These are phyloP conservation scores for Erebia epiphron DNA, from an alignment of 2,888 invertebrate species.

Conservation along the genomic window DNA sequence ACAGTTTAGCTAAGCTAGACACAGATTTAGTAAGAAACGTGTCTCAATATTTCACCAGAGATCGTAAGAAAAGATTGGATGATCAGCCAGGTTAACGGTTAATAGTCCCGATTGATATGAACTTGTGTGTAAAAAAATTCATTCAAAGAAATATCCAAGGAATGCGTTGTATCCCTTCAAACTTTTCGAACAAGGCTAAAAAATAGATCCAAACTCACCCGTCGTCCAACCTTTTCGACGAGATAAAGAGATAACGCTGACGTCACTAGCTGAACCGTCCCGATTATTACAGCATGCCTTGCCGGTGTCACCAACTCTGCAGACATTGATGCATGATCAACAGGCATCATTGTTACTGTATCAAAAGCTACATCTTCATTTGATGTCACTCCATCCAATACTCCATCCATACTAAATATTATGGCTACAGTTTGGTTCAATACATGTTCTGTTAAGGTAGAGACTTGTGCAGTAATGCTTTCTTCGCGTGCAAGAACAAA, in stretches of 20 bases:
- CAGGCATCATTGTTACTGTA: not conserved
- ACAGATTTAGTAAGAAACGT: too few species aligned
- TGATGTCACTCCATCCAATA: not conserved
- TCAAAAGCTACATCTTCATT: slow-evolving; percentile 6
- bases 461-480: not conserved
- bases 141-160: not conserved
- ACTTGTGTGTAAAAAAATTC: too few species aligned
- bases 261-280: slow-evolving; percentile 56
- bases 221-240: slow-evolving; percentile 60
- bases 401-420: not conserved
- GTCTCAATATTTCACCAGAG: too few species aligned
- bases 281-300: slow-evolving; percentile 56
- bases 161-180: not conserved
- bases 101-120: too few species aligned
- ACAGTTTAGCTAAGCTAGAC: too few species aligned
- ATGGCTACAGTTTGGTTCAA: not conserved
- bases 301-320: slow-evolving; percentile 49
- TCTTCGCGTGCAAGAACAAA: slow-evolving; percentile 55
- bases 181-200: not conserved
- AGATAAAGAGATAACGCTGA: slow-evolving; percentile 57
- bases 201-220: slow-evolving; percentile 51
- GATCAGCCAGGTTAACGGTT: too few species aligned
- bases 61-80: too few species aligned
- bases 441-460: not conserved
- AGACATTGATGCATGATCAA: not conserved